These are phyloP conservation scores for Busseola fusca DNA, from an alignment of 2,888 invertebrate species.

Conservation along the genomic window DNA sequence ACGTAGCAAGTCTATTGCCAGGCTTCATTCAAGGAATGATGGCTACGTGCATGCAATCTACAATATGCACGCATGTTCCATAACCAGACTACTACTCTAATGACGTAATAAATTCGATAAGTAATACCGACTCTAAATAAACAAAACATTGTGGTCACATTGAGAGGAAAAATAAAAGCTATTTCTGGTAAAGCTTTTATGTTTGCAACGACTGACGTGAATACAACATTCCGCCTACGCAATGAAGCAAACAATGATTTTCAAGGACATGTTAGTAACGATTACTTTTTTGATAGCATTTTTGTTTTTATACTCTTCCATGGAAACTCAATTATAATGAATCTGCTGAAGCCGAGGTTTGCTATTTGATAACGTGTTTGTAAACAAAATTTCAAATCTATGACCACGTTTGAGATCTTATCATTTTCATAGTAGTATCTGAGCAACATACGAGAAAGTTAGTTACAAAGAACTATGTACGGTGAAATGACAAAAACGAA, in stretches of 20 bases:
- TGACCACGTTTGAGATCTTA: constrained; percentile 38
- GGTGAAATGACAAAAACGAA: constrained; percentile 70
- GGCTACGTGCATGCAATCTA: constrained; percentile 78
- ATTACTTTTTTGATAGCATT: not conserved
- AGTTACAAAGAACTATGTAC: constrained; percentile 55
- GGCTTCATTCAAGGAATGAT: constrained; percentile 74
- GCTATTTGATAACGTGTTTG: not conserved
- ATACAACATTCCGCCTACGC: constrained; percentile 13
- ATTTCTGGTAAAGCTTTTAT: constrained; percentile 25
- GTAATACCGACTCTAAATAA: constrained; percentile 31
- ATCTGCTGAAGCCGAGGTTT: not conserved
- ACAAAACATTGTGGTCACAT: constrained; percentile 21
- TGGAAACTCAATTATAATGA: not conserved
- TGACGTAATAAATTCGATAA: constrained; percentile 65
- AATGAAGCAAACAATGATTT: constrained; percentile 27
- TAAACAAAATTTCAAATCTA: constrained; percentile 1
- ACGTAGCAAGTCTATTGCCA: constrained; percentile 73
- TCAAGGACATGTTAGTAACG: constrained; percentile 27
- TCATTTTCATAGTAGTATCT: constrained; percentile 44
- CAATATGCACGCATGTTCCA: constrained; percentile 68
- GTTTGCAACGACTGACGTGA: constrained; percentile 14
- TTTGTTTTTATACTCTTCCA: constrained; percentile 1
- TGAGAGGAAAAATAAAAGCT: constrained; percentile 20
- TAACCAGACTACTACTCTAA: constrained; percentile 60
- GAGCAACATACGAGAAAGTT: constrained; percentile 55